A percentile compares a stretch with the other conserved stretches of the same genome.
These are phyloP conservation scores for Brachystomella parvula DNA, from an alignment of 1,140 invertebrate species.

Conservation along the genomic window DNA sequence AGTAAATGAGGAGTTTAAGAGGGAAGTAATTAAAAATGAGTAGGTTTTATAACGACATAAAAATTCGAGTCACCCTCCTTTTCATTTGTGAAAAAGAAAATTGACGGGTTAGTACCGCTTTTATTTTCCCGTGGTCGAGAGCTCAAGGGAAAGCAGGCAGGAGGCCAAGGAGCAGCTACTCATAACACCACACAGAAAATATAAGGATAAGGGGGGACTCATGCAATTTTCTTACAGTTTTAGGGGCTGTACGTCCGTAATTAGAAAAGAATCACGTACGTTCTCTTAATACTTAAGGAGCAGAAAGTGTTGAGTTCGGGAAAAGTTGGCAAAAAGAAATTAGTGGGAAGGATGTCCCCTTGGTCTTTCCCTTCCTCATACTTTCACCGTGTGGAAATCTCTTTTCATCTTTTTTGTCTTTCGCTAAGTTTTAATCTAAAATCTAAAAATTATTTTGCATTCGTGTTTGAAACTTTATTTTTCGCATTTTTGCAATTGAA, in stretches of 20 bases:
- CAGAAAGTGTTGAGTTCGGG: not conserved
- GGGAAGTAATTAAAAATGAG: not conserved
- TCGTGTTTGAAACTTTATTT: too few species aligned
- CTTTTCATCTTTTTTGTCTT: too few species aligned
- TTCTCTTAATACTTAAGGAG: not conserved
- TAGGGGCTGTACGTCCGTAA: not conserved
- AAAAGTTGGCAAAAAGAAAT: not conserved
- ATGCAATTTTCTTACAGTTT: not conserved
- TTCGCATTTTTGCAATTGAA: too few species aligned
- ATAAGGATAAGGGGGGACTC: not conserved
- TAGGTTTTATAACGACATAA: slow-evolving; percentile 10
- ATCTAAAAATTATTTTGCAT: too few species aligned
- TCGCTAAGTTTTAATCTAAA: too few species aligned
- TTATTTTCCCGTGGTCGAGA: not conserved
- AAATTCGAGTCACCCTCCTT: not conserved
- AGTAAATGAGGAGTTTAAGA: not conserved
- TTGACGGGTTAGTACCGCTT: not conserved
- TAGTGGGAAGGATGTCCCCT: not conserved
- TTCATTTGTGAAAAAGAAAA: not conserved
- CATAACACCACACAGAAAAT: not conserved
- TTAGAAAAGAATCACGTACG: not conserved
- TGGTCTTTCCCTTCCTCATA: not conserved
- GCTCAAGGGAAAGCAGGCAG: not conserved
- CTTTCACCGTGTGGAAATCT: not conserved
- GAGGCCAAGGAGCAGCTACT: too few species aligned